A percentile compares a stretch with the other conserved stretches of the same genome.
Evolutionary conservation across 35 echinoderm and acorn worm species (phyloP).

Genomic region (Patiria miniata): DNA sequence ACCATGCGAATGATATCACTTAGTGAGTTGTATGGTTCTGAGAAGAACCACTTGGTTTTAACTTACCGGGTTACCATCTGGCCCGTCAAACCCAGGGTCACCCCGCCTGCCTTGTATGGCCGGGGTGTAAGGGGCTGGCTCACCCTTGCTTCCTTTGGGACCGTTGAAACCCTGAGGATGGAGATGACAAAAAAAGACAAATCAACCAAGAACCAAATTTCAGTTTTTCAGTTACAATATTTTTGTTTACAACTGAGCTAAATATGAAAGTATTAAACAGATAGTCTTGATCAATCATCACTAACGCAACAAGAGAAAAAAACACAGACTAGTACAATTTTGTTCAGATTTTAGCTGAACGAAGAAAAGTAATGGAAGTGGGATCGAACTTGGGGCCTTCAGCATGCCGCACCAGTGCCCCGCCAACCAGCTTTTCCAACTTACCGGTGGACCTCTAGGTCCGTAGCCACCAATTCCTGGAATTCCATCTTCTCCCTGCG

Average conservation of each 20-base stretch:
- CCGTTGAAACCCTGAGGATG: slow-evolving; percentile 36
- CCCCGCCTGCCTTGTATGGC: slow-evolving; percentile 9
- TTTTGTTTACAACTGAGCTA: too few species aligned
- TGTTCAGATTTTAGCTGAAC: too few species aligned
- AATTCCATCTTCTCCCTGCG: slow-evolving; percentile 51
- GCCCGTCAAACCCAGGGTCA: background rate
- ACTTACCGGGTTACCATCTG: background rate
- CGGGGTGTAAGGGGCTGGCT: slow-evolving; percentile 45
- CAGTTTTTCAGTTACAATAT: too few species aligned
- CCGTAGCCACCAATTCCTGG: slow-evolving; percentile 49
- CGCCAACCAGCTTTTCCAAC: background rate
- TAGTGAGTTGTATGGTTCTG: too few species aligned
- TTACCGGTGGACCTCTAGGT: slow-evolving; percentile 32
- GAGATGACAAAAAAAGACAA: too few species aligned
- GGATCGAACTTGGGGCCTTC: too few species aligned
- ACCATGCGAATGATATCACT: too few species aligned
- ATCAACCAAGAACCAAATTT: too few species aligned
- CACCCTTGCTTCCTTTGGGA: slow-evolving; percentile 32
- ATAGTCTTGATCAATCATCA: background rate
- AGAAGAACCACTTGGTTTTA: too few species aligned
- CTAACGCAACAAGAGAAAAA: slow-evolving; percentile 1
- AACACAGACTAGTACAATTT: too few species aligned
- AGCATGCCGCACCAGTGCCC: background rate
- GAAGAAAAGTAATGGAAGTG: too few species aligned
- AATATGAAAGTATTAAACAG: too few species aligned